Evolutionary conservation across 1,140 invertebrate species (phyloP).

Genomic region (Papilio polytes): DNA sequence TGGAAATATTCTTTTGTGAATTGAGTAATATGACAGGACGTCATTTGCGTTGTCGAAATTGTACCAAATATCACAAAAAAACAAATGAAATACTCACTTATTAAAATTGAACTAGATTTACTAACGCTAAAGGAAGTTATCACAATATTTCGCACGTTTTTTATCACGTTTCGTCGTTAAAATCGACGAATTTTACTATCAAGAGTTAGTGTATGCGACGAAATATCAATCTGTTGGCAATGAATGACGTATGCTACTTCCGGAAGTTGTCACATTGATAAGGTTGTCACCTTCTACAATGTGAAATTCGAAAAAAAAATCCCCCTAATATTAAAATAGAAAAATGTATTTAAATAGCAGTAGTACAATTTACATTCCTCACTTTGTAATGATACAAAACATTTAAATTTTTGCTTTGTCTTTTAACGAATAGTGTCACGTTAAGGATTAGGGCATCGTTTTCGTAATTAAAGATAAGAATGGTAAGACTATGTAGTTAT

Average conservation of each 20-base stretch:
- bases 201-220: conserved; percentile 60
- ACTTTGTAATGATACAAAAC: not conserved
- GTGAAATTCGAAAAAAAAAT: not conserved
- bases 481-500: too few relatives aligned
- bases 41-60: conserved; percentile 75
- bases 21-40: conserved; percentile 79
- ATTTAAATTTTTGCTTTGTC: not conserved
- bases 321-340: not conserved
- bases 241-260: conserved; percentile 81
- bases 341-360: not conserved
- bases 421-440: too few relatives aligned
- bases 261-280: conserved; percentile 59
- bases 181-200: conserved; percentile 67
- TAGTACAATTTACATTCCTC: not conserved
- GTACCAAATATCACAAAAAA: conserved; percentile 52
- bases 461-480: too few relatives aligned
- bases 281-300: conserved; percentile 36
- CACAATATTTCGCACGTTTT: conserved; percentile 74
- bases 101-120: conserved; percentile 79
- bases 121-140: conserved; percentile 77
- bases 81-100: conserved; percentile 74
- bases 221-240: conserved; percentile 80
- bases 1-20: conserved; percentile 59
- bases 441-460: too few relatives aligned
- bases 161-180: conserved; percentile 74